Conservation (phyloP, 2,797 vertebrate species). For the Acipenser transmontanus region DNA sequence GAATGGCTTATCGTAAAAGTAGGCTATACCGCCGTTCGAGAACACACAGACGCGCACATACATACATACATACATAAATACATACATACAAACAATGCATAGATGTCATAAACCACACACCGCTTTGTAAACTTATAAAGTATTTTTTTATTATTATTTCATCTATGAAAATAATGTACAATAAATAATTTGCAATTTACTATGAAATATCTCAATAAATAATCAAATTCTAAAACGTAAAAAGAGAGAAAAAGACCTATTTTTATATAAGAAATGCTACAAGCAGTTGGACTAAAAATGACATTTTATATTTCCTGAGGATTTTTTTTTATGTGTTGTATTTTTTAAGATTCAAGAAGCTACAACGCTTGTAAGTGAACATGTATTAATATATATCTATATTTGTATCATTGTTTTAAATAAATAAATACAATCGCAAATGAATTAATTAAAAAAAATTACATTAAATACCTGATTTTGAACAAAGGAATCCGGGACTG, state of each 20-base stretch:
- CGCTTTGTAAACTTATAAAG: conserved; percentile 61
- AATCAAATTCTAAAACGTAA: conserved; percentile 84
- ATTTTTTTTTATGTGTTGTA: conserved; percentile 24
- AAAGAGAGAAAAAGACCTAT: conserved; percentile 61
- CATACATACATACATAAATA: background rate
- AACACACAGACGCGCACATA: no score
- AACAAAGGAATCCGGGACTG: conserved; percentile 39
- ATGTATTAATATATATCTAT: no score
- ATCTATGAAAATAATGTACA: conserved; percentile 99
- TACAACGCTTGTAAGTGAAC: no score
- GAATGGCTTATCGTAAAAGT: no score
- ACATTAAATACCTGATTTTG: conserved; percentile 61
- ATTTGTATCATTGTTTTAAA: conserved; percentile 18
- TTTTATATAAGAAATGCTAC: conserved; percentile 54
- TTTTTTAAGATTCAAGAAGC: no score
- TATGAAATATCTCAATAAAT: conserved; percentile 98
- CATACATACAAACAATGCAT: background rate
- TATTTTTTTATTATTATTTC: conserved; percentile 71
- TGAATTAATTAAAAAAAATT: conserved; percentile 34
- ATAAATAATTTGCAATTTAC: conserved; percentile 97
- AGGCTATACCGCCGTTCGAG: no score
- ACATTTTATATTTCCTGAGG: conserved; percentile 65
- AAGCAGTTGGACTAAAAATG: conserved; percentile 54
- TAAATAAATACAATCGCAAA: conserved; percentile 22
- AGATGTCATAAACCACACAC: conserved; percentile 27